Base-by-base conservation (phyloP, 2,113 vertebrate genomes). In the Syngnathoides biaculeatus region DNA sequence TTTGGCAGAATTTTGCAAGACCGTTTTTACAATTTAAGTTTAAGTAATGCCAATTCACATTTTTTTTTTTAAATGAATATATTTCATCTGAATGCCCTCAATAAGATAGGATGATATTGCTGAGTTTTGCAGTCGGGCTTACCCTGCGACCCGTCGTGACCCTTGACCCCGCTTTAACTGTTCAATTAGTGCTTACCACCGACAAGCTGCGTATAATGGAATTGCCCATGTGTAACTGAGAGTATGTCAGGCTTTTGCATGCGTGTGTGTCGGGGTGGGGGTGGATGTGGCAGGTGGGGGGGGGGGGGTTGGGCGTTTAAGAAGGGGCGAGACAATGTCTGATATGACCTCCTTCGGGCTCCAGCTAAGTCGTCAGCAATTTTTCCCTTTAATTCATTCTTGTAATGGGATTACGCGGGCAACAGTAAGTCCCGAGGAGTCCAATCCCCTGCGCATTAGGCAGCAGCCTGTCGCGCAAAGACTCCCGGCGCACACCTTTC, bases 341-440 rank as follows among this genome's bases (percentile, higher is more conserved):
- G 86, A 88, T 89, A 88, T 91, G 89, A 90, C 90, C 89, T 92
- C 86, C 84, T 87, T 82, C 72, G 75, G 78, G 83, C 85, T 88
- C 82, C 75, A 86, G 83, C 52, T 87, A 89, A 91, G 78, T 89
- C 83, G 89, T 93, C 92, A 93, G 92, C 92, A 92, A 89, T 92
- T 92, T 92, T 91, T 87, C 81, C 57, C 79, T 88, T 89, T 87
- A 92, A 91, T 91, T 92, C 88, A 90, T 89, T 86, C 84, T 84
- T 88, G 73, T 91, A 93, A 91, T 91, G 80, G 89, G 90, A 92
- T 93, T 91, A 91, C 73, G 76, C 72, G 74, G 82, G 79, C 83
- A 87, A 83, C 86, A 73, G 80, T 78, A 91, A 92, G 88, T 90
- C 89, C 55, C 87, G 74, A 64, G 69, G 79, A 87, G 73, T 73